Conservation (phyloP, 64 coral and sea anemone genomes). For the Acropora yongei region DNA sequence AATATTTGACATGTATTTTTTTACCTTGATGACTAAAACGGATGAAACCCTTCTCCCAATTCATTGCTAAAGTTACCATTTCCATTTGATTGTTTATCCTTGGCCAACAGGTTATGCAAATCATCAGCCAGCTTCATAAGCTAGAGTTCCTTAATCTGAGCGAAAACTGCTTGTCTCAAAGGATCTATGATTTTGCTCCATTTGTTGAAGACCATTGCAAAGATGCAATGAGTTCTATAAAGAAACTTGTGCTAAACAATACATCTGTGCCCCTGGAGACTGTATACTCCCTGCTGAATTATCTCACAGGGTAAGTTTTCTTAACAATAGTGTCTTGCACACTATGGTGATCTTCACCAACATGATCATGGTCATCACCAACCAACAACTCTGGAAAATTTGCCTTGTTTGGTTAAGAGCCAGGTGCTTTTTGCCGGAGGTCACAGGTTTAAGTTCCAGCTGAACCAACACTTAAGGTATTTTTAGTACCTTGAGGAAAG, state of each 20-base stretch:
- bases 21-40: no score
- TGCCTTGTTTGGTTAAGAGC: no score
- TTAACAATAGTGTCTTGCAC: neutral
- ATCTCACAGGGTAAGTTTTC: slow-evolving; percentile 61
- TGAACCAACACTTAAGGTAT: no score
- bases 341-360: no score
- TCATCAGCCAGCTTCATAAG: slow-evolving; percentile 65
- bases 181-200: slow-evolving; percentile 22
- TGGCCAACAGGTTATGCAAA: slow-evolving; percentile 60
- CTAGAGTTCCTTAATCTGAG: slow-evolving; percentile 81
- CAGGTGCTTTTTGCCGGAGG: no score
- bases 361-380: neutral
- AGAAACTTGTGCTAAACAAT: slow-evolving; percentile 83
- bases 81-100: neutral
- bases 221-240: slow-evolving; percentile 38
- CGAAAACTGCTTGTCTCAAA: slow-evolving; percentile 64
- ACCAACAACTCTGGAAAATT: neutral
- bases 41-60: no score
- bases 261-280: slow-evolving; percentile 75
- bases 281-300: slow-evolving; percentile 71
- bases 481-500: no score
- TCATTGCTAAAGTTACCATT: no score
- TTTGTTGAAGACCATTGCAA: slow-evolving; percentile 23
- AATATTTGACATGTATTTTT: no score
- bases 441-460: no score